phyloP scores from a whole-genome alignment of 2,797 vertebrate species.

The Threskiornis aethiopicus region DNA sequence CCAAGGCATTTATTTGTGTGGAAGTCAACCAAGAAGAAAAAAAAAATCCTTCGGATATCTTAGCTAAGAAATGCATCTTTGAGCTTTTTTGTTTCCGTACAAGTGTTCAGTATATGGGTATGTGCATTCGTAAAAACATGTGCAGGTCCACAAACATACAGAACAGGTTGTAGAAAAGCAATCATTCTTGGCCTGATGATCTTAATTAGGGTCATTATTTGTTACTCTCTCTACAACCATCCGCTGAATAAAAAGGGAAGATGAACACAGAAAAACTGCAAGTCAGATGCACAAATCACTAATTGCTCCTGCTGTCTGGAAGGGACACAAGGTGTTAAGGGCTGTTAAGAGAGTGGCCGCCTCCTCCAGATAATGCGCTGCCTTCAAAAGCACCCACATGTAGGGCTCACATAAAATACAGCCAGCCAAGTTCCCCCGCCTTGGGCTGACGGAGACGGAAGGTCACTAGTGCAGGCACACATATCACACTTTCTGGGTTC shows the following conservation, averaged over 20 bases:
- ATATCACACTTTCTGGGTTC: not conserved
- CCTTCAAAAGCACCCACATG: not conserved
- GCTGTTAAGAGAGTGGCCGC: not conserved
- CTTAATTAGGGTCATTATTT: not conserved
- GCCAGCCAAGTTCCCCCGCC: not conserved
- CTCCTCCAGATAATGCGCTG: not conserved
- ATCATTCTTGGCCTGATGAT: not conserved
- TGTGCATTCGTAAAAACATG: accelerated
- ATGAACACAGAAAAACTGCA: not conserved
- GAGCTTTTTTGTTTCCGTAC: not conserved
- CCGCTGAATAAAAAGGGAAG: not conserved
- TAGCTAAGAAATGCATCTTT: not conserved
- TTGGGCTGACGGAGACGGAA: not conserved
- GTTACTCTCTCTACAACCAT: not conserved
- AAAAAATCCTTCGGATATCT: not conserved
- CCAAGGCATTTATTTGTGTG: not conserved
- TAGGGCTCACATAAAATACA: not conserved
- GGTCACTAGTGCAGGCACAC: not conserved
- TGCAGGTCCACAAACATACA: not conserved
- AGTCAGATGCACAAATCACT: not conserved
- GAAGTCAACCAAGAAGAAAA: not conserved
- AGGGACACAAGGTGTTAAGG: not conserved
- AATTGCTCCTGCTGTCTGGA: not conserved
- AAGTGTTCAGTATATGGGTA: not conserved
- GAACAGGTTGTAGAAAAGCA: not conserved